Evolutionary conservation across 2,797 vertebrate genomes (phyloP), one percentile per base, ranked within the genome.

Genomic region (Labroides dimidiatus): DNA sequence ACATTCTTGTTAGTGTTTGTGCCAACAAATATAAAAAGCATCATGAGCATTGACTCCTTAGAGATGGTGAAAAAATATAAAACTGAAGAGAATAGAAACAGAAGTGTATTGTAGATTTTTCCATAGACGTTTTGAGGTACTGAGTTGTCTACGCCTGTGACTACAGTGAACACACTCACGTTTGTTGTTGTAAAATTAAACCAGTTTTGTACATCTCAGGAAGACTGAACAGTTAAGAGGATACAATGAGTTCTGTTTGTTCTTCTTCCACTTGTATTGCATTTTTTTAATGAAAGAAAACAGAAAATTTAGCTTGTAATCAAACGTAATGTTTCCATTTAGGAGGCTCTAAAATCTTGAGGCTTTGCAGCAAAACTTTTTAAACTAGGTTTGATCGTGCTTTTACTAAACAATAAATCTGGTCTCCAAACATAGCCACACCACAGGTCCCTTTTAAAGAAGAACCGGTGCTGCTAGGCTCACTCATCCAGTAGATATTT

Each of bases 1-100:
- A 90, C 88, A 93, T 90, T 92, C 81, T 82, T 80, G 75, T 82
- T 84, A 82, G 75, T 91, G 84, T 87, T 83, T 88, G 86, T 93
- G 90, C 89, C 85, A 85, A 90, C 84, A 83, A 78, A 88, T 80
- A 79, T 64, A 85, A 80, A 90, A 88, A 87, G 84, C 87, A 85
- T 81, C 77, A 87, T 75, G 65, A 78, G 64, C 13, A 77, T 55
- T 67, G 75, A 81, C 61, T 86, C 77, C 54, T 84, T 77, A 74
- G 66, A 79, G 60, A 78, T 77, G 70, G 64, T 74, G 53, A 80
- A 82, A 71, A 63, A 60, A 83, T 43, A 27, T 50, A 57, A 62
- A 60, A 33, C 0, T 10, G 21, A 57, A 60, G 20, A 39, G 13
- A 39, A 39, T 39, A 50, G 66, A 66, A 61, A 61, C 30, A 62